Evolutionary conservation across 2,113 vertebrate species (phyloP).

Genomic region (Indicator indicator): DNA sequence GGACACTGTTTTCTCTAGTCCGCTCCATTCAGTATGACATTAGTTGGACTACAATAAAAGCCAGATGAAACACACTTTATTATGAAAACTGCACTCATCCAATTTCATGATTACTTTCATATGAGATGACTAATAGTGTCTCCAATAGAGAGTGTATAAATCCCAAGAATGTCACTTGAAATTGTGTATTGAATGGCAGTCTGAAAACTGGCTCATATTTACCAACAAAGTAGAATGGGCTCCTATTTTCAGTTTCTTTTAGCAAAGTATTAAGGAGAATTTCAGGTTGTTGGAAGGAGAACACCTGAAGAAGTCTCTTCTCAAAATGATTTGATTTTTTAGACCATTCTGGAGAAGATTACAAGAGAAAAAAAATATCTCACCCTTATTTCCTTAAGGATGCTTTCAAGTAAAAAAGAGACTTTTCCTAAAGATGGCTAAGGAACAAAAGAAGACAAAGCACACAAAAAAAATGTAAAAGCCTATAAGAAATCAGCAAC

Average conservation of each 20-base stretch:
- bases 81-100: constrained; percentile 15
- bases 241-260: neutral
- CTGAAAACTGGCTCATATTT: neutral
- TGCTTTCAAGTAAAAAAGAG: constrained; percentile 7
- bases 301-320: neutral
- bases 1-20: constrained; percentile 1
- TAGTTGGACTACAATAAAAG: neutral
- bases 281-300: neutral
- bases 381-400: constrained; percentile 56
- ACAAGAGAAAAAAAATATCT: constrained; percentile 50
- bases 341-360: constrained; percentile 24
- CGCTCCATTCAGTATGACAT: neutral
- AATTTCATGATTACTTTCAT: constrained; percentile 21
- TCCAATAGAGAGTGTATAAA: neutral
- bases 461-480: neutral
- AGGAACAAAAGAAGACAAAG: neutral
- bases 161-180: neutral
- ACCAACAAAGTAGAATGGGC: neutral
- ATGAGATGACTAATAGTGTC: neutral
- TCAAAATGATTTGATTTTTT: neutral
- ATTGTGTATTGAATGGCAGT: neutral
- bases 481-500: constrained; percentile 22
- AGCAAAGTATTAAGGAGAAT: neutral
- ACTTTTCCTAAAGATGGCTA: constrained; percentile 27
- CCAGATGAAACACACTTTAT: neutral